Percentiles rank a stretch among this genome's conserved stretches.
Conservation (phyloP, 2,797 vertebrate species). For the Melanotaenia parkinsoni region DNA sequence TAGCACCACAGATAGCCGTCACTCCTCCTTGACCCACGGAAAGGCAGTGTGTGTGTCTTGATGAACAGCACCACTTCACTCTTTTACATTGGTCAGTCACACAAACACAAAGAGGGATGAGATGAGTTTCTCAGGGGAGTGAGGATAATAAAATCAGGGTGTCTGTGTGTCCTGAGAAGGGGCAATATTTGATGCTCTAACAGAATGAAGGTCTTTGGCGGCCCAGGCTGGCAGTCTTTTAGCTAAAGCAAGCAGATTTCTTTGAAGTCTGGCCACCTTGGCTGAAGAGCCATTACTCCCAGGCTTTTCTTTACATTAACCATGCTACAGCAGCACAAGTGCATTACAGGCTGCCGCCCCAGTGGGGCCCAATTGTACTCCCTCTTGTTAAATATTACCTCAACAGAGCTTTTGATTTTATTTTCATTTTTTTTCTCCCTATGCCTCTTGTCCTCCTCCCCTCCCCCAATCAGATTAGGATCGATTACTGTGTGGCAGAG, state of each 20-base stretch:
- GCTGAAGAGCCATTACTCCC: conserved; percentile 78
- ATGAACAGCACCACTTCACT: conserved; percentile 71
- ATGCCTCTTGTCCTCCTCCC: conserved; percentile 73
- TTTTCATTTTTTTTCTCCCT: conserved; percentile 82
- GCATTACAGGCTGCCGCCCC: conserved; percentile 78
- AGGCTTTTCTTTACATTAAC: conserved; percentile 81
- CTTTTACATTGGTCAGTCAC: conserved; percentile 71
- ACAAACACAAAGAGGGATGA: conserved; percentile 80
- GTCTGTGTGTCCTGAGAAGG: conserved; percentile 72
- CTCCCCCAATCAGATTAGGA: conserved; percentile 84
- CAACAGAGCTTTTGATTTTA: conserved; percentile 87
- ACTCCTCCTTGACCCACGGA: conserved; percentile 57
- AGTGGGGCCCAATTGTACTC: conserved; percentile 77
- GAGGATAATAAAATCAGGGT: conserved; percentile 86
- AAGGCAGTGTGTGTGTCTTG: conserved; percentile 45
- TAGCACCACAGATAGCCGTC: conserved; percentile 37
- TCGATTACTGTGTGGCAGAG: conserved; percentile 81
- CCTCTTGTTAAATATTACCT: conserved; percentile 85
- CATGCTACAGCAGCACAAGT: conserved; percentile 75
- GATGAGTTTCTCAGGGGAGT: conserved; percentile 85
- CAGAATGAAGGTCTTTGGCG: conserved; percentile 84
- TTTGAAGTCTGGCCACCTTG: conserved; percentile 83
- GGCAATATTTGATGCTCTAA: conserved; percentile 81
- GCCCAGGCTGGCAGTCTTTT: conserved; percentile 77
- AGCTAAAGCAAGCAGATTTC: conserved; percentile 87